phyloP scores from a whole-genome alignment of 2,113 vertebrate genomes.

The Tachycineta bicolor region DNA sequence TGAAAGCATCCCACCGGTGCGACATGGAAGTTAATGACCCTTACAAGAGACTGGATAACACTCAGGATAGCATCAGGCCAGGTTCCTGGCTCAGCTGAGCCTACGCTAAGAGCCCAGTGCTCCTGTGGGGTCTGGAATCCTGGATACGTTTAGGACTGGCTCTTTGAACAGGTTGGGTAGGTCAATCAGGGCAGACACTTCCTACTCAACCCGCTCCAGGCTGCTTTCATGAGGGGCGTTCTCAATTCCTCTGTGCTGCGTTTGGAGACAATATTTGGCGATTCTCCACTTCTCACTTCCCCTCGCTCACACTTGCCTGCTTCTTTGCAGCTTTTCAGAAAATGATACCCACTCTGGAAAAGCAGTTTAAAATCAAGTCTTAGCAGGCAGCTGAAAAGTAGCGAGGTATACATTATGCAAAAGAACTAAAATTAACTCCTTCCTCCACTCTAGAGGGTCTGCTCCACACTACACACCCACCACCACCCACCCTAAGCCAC shows the following conservation, averaged over 20 bases:
- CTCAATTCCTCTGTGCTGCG: neutral
- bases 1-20: neutral
- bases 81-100: neutral
- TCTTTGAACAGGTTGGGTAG: neutral
- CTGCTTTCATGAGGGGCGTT: neutral
- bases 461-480: neutral
- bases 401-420: neutral
- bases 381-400: neutral
- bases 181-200: neutral
- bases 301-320: neutral
- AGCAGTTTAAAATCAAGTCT: neutral
- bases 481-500: neutral
- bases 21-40: neutral
- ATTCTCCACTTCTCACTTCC: constrained; percentile 2
- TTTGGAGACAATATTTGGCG: neutral
- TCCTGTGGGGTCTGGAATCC: neutral
- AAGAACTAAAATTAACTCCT: constrained; percentile 17
- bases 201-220: neutral
- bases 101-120: neutral
- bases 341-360: neutral
- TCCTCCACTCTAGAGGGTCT: neutral
- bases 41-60: neutral
- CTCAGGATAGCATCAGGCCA: neutral
- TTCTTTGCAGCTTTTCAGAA: constrained; percentile 42
- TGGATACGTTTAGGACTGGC: neutral